Base-by-base conservation (phyloP, 1,140 invertebrate genomes). In the Phortica variegata region DNA sequence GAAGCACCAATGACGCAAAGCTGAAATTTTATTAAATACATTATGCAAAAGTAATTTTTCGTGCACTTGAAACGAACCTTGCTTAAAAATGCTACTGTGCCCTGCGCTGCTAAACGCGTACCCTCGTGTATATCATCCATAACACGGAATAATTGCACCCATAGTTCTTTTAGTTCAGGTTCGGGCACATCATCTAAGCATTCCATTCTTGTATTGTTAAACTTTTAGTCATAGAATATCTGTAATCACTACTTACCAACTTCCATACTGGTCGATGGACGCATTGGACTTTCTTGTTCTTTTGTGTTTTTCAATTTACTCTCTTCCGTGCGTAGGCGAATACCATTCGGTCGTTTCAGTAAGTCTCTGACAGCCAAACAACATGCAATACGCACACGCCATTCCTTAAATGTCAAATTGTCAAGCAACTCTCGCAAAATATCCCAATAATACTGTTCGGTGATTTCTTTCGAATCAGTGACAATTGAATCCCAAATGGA, bases 61-160 rank as follows among this genome's bases (percentile, higher is more conserved):
- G 36, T 31, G 29, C 15, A 20, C 36, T n/a, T 20, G 20, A 43
- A 21, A 65, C 78, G 76, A 92, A 88, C n/a, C 76, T 90, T 90
- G 58, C 89, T 89, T 2, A 97, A 78, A 37, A 87, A 80, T 58
- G 84, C 85, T 3, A 88, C 83, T 0, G 92, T 89, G 50, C 83
- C 82, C 21, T 84, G 86, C 20, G 93, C 93, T 3, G 89, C 86
- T 52, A 84, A 78, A 47, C 93, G 79, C 0, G 93, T 95, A 17
- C 85, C 87, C 72, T 94, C 91, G 70, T 96, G 94, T 61, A 95
- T 90, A 77, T 96, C 93, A 76, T 96, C 94, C 85, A 93, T 89
- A 1, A 96, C 92, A 23, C 90, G 78, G 65, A 96, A 92, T 23
- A 95, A 77, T 68, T 88, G 87, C 9, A 81, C 80, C 90, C 92